These are phyloP conservation scores for Holothuria scabra DNA, from an alignment of 53 echinoderm and acorn worm genomes.

Conservation along the genomic window DNA sequence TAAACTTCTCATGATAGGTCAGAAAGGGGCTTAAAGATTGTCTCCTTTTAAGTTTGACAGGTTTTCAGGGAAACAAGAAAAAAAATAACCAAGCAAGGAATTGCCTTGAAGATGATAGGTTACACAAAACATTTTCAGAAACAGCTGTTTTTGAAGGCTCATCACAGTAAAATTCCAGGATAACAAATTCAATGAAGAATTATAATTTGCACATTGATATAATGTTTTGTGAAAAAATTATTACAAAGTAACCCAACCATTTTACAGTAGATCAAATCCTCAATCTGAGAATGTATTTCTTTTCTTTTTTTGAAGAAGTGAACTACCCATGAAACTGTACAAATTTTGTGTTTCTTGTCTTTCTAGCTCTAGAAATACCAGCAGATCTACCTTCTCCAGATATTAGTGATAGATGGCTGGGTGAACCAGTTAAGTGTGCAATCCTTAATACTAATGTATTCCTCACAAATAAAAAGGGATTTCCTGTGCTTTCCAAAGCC, in stretches of 20 bases:
- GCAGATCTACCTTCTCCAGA: constrained; percentile 75
- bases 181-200: neutral
- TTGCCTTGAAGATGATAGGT: too few relatives aligned
- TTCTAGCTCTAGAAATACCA: constrained; percentile 84
- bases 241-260: too few relatives aligned
- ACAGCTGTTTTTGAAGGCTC: neutral
- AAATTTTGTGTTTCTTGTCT: neutral
- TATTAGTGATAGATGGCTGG: constrained; percentile 85
- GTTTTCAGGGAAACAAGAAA: too few relatives aligned
- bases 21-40: too few relatives aligned
- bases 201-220: neutral
- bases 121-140: neutral
- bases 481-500: constrained; percentile 95
- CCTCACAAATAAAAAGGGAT: constrained; percentile 98
- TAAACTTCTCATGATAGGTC: too few relatives aligned
- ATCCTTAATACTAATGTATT: constrained; percentile 91
- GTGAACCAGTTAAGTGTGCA: constrained; percentile 97
- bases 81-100: too few relatives aligned
- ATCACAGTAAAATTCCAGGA: neutral
- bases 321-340: too few relatives aligned
- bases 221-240: too few relatives aligned
- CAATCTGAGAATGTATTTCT: too few relatives aligned
- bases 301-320: too few relatives aligned
- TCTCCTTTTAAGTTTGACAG: too few relatives aligned
- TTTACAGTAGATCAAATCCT: too few relatives aligned